Conservation (phyloP, 2,797 vertebrate species). For the Strix occidentalis region DNA sequence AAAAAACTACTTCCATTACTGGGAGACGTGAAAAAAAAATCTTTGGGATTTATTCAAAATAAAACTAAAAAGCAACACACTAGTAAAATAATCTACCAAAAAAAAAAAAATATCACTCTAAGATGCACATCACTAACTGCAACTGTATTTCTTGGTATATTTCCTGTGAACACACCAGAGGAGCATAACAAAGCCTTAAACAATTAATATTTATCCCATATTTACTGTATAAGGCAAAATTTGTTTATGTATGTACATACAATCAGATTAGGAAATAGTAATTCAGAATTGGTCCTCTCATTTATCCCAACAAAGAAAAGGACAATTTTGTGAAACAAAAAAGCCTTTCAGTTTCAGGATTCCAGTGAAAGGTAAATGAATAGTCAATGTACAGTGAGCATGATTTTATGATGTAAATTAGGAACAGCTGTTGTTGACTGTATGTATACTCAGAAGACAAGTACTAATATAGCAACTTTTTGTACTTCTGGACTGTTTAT, state of each 20-base stretch:
- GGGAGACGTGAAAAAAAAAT: background rate
- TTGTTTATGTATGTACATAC: background rate
- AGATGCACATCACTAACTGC: background rate
- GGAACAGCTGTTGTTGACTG: background rate
- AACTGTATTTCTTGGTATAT: background rate
- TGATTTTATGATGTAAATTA: background rate
- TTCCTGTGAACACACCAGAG: background rate
- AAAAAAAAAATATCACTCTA: background rate
- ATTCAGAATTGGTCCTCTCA: background rate
- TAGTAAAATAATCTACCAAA: background rate
- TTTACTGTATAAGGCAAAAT: background rate
- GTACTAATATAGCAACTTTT: background rate
- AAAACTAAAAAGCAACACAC: background rate
- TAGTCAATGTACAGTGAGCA: background rate
- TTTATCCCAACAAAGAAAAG: background rate
- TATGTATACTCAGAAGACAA: background rate
- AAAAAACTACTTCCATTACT: background rate
- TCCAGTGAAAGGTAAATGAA: background rate
- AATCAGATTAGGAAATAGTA: background rate
- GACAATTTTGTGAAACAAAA: background rate
- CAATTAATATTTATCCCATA: background rate
- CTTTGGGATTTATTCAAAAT: background rate
- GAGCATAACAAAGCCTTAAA: background rate
- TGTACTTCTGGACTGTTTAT: background rate
- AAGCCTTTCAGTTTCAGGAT: background rate